Percentiles rank a stretch among this genome's conserved stretches.
Conservation (phyloP, 2,888 invertebrate genomes). For the Anorthoa munda region DNA sequence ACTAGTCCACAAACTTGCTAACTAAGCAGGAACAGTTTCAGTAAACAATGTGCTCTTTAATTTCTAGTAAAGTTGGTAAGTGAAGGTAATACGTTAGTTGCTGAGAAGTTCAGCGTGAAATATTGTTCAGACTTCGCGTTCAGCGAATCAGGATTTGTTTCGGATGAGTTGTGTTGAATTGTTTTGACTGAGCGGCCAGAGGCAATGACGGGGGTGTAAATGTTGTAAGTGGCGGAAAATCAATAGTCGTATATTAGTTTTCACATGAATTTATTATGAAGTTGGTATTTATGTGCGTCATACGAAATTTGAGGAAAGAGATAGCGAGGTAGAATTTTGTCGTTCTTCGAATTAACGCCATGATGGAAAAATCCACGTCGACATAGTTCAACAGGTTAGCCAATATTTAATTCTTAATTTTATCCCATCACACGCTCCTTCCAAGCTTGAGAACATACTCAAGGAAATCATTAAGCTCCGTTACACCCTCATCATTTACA, state of each 20-base stretch:
- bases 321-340: not conserved
- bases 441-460: slow-evolving; percentile 12
- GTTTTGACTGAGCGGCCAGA: slow-evolving; percentile 40
- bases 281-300: slow-evolving; percentile 18
- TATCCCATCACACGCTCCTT: not conserved
- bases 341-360: not conserved
- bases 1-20: slow-evolving; percentile 64
- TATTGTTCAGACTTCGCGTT: slow-evolving; percentile 56
- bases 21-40: slow-evolving; percentile 67
- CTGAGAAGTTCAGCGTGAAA: slow-evolving; percentile 58
- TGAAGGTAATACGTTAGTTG: slow-evolving; percentile 70
- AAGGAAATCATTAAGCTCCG: slow-evolving; percentile 41
- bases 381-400: slow-evolving; percentile 8
- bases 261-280: slow-evolving; percentile 44
- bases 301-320: not conserved
- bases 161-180: slow-evolving; percentile 48
- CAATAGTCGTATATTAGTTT: slow-evolving; percentile 37
- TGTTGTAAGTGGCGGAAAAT: slow-evolving; percentile 45
- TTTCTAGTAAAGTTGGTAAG: slow-evolving; percentile 71
- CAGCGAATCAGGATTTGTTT: slow-evolving; percentile 53
- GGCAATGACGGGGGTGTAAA: slow-evolving; percentile 30
- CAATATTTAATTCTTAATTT: not conserved
- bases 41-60: slow-evolving; percentile 79
- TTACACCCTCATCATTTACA: slow-evolving; percentile 25
- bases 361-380: not conserved